phyloP scores from a whole-genome alignment of 1,140 invertebrate species.

The Papilio helenus region DNA sequence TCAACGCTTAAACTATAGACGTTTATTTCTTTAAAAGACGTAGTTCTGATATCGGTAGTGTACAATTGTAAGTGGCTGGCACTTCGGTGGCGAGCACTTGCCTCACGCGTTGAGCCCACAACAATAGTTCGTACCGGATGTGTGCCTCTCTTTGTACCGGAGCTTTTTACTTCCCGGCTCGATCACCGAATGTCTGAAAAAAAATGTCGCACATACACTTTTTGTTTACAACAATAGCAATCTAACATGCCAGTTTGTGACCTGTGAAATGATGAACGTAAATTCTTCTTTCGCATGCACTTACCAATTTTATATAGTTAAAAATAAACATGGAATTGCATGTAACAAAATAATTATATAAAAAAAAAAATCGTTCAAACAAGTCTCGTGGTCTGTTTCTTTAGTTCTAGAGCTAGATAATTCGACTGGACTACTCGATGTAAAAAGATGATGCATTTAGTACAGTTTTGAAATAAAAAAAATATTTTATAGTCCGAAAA shows the following conservation, averaged over 20 bases:
- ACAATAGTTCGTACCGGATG: conserved; percentile 57
- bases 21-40: neutral
- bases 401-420: neutral
- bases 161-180: conserved; percentile 55
- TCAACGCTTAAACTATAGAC: neutral
- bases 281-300: too few relatives aligned
- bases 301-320: too few relatives aligned
- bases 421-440: neutral
- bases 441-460: too few relatives aligned
- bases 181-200: conserved; percentile 49
- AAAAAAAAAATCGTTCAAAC: too few relatives aligned
- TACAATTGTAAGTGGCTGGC: conserved; percentile 30
- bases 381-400: too few relatives aligned
- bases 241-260: neutral
- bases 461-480: too few relatives aligned
- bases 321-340: too few relatives aligned
- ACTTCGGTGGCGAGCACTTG: conserved; percentile 24
- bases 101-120: conserved; percentile 32
- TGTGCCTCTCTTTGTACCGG: conserved; percentile 55
- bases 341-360: too few relatives aligned
- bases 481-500: too few relatives aligned
- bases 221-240: neutral
- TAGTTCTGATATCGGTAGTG: conserved; percentile 21
- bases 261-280: neutral
- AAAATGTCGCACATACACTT: conserved; percentile 32